Evolutionary conservation across 2,888 invertebrate species (phyloP).

Genomic region (Scaptomyza reducta): DNA sequence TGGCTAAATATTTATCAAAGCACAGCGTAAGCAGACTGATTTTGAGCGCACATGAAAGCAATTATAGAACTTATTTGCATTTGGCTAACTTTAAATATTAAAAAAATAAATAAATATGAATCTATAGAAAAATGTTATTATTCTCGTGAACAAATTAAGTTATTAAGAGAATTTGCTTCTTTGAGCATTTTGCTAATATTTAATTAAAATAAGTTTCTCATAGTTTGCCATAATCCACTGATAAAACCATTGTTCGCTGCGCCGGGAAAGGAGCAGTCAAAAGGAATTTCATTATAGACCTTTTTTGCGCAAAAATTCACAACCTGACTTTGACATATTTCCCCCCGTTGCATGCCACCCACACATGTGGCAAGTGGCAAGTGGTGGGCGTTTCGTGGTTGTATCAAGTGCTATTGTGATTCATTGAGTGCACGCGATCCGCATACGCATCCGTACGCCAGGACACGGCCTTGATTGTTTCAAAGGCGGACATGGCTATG

Average conservation of each 20-base stretch:
- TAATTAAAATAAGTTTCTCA: no score
- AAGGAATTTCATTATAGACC: background rate
- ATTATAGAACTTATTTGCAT: constrained; percentile 1
- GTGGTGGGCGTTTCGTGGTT: background rate
- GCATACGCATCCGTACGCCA: background rate
- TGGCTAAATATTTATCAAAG: constrained; percentile 30
- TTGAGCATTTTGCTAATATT: no score
- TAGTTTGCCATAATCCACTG: no score
- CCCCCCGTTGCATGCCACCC: no score
- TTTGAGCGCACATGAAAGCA: constrained; percentile 8
- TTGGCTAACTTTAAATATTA: background rate
- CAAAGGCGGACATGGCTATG: background rate
- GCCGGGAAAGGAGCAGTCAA: background rate
- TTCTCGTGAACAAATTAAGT: no score
- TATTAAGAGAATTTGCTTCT: no score
- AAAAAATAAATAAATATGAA: no score
- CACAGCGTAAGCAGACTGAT: constrained; percentile 14
- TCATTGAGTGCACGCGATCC: background rate
- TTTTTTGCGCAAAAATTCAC: background rate
- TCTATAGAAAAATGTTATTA: no score
- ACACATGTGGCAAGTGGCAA: no score
- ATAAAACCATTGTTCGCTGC: no score
- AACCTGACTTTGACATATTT: background rate
- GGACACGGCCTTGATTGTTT: background rate
- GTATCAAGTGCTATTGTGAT: background rate